phyloP scores from a whole-genome alignment of 2,888 invertebrate species.

The Caenorhabditis auriculariae region DNA sequence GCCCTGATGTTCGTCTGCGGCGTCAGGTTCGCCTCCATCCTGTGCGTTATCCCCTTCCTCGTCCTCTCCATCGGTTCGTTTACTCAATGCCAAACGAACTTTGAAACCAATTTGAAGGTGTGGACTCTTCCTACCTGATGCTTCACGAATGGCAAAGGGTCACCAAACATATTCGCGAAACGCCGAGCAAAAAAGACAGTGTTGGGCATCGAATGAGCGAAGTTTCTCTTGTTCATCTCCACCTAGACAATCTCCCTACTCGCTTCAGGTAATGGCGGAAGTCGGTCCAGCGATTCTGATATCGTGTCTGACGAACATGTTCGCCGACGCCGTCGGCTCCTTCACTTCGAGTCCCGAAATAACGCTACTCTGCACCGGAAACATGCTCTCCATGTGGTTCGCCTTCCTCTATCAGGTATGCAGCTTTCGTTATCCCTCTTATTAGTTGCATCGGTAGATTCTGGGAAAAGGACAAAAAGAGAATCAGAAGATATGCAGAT shows the following conservation, averaged over 20 bases:
- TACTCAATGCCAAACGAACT: neutral
- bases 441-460: neutral
- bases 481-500: slow-evolving; percentile 30
- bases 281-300: slow-evolving; percentile 60
- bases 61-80: slow-evolving; percentile 50
- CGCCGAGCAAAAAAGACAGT: slow-evolving; percentile 49
- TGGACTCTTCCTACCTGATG: slow-evolving; percentile 59
- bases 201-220: slow-evolving; percentile 57
- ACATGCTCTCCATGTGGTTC: slow-evolving; percentile 57
- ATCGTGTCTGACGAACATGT: slow-evolving; percentile 57
- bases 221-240: slow-evolving; percentile 13
- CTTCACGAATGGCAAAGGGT: slow-evolving; percentile 62
- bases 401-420: slow-evolving; percentile 54
- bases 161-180: slow-evolving; percentile 55
- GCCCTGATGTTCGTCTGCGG: slow-evolving; percentile 57
- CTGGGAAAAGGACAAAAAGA: neutral
- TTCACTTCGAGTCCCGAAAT: slow-evolving; percentile 59
- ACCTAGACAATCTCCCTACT: neutral
- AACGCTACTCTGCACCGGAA: slow-evolving; percentile 56
- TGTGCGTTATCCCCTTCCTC: slow-evolving; percentile 59
- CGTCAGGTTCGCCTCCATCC: slow-evolving; percentile 55
- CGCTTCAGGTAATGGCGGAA: slow-evolving; percentile 48
- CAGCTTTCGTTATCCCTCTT: neutral
- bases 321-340: slow-evolving; percentile 53
- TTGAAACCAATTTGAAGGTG: slow-evolving; percentile 28